phyloP scores from a whole-genome alignment of 2,888 invertebrate genomes.

The Ophonus ardosiacus region DNA sequence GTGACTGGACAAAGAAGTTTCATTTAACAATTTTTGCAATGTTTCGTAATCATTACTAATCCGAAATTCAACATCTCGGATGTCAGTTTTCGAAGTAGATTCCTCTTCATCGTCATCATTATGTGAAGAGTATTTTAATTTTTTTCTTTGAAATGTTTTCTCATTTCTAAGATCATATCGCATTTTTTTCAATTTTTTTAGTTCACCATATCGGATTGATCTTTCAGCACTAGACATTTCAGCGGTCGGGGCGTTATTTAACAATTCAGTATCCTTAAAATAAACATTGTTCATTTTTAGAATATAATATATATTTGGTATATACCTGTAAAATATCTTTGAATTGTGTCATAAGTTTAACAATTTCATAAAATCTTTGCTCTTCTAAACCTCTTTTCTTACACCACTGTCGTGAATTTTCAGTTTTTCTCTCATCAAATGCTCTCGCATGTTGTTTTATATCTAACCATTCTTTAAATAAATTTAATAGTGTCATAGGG shows the following conservation, averaged over 20 bases:
- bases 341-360: constrained; percentile 94
- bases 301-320: too few species aligned
- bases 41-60: constrained; percentile 86
- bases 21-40: constrained; percentile 81
- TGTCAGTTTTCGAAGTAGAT: constrained; percentile 78
- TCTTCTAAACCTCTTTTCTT: constrained; percentile 94
- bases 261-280: constrained; percentile 80
- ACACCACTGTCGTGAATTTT: constrained; percentile 88
- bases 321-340: constrained; percentile 86
- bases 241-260: constrained; percentile 76
- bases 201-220: constrained; percentile 90
- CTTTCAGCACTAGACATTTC: constrained; percentile 85
- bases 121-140: constrained; percentile 79
- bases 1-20: constrained; percentile 81
- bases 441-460: constrained; percentile 80
- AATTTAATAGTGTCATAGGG: constrained; percentile 91
- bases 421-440: constrained; percentile 68
- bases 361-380: constrained; percentile 97
- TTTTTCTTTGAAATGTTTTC: constrained; percentile 84
- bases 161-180: constrained; percentile 75
- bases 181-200: constrained; percentile 90
- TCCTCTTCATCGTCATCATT: constrained; percentile 82
- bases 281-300: constrained; percentile 11
- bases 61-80: constrained; percentile 92
- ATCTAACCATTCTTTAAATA: constrained; percentile 93